Conservation (phyloP, 2,113 vertebrate genomes). For the Hemichromis elongatus region DNA sequence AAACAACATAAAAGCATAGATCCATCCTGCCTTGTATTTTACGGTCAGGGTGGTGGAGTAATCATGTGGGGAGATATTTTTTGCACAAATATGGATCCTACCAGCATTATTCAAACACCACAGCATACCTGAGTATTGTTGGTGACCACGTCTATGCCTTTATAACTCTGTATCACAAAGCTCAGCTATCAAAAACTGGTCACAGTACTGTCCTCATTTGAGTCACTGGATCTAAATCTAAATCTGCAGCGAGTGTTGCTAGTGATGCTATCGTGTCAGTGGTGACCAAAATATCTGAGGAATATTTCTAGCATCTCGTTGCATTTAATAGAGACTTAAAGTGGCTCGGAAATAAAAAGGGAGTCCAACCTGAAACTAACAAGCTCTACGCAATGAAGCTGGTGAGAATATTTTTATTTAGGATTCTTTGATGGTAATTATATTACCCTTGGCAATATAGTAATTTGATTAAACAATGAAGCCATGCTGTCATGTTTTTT, state of each 20-base stretch:
- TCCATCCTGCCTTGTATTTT: background rate
- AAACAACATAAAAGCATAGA: background rate
- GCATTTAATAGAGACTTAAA: background rate
- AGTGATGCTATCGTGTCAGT: background rate
- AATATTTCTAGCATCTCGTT: rapidly evolving
- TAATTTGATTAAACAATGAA: background rate
- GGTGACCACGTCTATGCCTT: background rate
- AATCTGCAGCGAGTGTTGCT: background rate
- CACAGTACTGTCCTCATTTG: background rate
- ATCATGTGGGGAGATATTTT: background rate
- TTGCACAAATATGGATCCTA: background rate
- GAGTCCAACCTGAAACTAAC: background rate
- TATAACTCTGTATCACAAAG: background rate
- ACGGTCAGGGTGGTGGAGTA: background rate
- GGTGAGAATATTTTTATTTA: background rate
- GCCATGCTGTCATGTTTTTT: background rate
- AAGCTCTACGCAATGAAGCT: background rate
- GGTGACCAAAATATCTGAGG: background rate
- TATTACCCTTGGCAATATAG: background rate
- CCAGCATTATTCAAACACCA: background rate
- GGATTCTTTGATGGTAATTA: background rate
- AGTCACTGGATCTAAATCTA: background rate
- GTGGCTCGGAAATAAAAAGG: background rate
- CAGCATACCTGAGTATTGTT: background rate
- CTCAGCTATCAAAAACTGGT: rapidly evolving